phyloP scores from a whole-genome alignment of 2,113 vertebrate species.

The Dromiciops gliroides region DNA sequence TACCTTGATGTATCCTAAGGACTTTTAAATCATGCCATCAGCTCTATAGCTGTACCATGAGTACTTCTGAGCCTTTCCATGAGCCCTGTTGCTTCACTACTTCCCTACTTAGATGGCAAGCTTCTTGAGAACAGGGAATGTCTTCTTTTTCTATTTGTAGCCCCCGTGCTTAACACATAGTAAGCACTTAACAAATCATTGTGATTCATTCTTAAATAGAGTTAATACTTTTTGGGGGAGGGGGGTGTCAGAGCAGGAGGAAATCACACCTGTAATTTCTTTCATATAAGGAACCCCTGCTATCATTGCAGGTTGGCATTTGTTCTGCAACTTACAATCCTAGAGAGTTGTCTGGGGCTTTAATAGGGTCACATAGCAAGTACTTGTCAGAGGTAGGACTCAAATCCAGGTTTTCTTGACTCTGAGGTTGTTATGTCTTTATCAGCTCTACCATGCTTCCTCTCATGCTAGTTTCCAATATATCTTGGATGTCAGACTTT shows the following conservation, averaged over 20 bases:
- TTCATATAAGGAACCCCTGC: too few relatives aligned
- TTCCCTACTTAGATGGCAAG: background rate
- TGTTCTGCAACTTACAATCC: too few relatives aligned
- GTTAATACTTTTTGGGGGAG: background rate
- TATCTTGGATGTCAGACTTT: background rate
- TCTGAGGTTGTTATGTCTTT: background rate
- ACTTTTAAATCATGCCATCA: background rate
- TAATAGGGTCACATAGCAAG: too few relatives aligned
- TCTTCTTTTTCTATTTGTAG: background rate
- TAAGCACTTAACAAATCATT: background rate
- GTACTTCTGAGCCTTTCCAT: background rate
- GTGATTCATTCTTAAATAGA: background rate
- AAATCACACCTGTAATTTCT: too few relatives aligned
- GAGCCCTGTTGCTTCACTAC: background rate
- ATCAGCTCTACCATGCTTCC: background rate
- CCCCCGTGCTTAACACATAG: background rate
- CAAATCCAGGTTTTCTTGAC: background rate
- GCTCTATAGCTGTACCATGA: background rate
- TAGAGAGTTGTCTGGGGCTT: too few relatives aligned
- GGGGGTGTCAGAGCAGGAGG: too few relatives aligned
- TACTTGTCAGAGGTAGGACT: background rate
- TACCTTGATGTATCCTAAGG: background rate
- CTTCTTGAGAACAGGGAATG: background rate
- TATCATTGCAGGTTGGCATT: too few relatives aligned
- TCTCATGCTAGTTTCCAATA: background rate